These are phyloP conservation scores for Daphoenositta chrysoptera DNA, from an alignment of 2,113 vertebrate genomes.

Conservation along the genomic window DNA sequence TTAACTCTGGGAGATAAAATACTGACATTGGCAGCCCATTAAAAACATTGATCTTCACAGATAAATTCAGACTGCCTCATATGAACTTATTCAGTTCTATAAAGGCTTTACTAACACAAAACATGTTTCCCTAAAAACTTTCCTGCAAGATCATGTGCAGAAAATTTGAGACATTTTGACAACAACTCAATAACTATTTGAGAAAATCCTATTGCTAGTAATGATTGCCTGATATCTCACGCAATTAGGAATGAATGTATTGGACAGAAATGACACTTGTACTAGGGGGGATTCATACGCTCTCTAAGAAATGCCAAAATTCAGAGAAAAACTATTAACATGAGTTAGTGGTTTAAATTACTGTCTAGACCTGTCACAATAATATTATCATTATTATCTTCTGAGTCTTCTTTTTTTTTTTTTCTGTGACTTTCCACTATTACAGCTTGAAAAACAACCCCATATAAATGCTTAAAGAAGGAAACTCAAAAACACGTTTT, in stretches of 20 bases:
- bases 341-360: not conserved
- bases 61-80: not conserved
- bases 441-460: not conserved
- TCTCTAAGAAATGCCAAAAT: conserved; percentile 15
- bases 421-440: not conserved
- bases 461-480: not conserved
- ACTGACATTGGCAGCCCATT: not conserved
- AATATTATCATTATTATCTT: not conserved
- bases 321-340: not conserved
- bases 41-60: not conserved
- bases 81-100: not conserved
- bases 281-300: not conserved
- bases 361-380: not conserved
- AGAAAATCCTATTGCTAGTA: conserved; percentile 1
- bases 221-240: not conserved
- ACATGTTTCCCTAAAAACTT: not conserved
- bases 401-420: not conserved
- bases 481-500: not conserved
- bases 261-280: not conserved
- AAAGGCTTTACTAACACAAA: not conserved
- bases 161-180: not conserved
- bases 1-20: not conserved
- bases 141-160: not conserved
- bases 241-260: not conserved
- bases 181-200: conserved; percentile 19